These are phyloP conservation scores for Intellagama lesueurii DNA, from an alignment of 2,797 vertebrate genomes.

Conservation along the genomic window DNA sequence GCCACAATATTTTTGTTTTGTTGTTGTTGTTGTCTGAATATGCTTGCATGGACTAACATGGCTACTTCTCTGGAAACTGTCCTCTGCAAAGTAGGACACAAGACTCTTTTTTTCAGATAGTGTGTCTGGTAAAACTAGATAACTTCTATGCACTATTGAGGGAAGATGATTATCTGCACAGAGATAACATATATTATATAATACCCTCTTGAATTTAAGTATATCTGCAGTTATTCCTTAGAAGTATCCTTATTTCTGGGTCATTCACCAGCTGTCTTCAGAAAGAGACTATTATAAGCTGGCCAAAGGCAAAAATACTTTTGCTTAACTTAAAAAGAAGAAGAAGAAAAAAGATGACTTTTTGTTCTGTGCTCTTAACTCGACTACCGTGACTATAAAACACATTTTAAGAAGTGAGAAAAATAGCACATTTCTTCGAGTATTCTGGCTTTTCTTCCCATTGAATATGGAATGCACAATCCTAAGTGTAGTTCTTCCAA, in stretches of 20 bases:
- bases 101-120: not conserved
- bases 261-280: not conserved
- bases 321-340: not conserved
- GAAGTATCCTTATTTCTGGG: not conserved
- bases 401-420: not conserved
- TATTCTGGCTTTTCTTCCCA: not conserved
- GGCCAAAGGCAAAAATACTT: not conserved
- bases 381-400: not conserved
- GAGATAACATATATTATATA: too few species aligned
- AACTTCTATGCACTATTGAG: too few species aligned
- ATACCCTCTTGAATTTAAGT: not conserved
- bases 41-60: too few species aligned
- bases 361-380: not conserved
- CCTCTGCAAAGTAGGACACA: not conserved
- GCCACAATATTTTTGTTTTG: too few species aligned
- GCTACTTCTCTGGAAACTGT: too few species aligned
- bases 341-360: not conserved
- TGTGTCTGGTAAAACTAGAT: not conserved
- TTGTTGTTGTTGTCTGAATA: too few species aligned
- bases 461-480: not conserved
- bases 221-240: not conserved
- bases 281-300: not conserved
- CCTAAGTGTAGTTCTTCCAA: not conserved
- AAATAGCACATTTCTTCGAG: not conserved
- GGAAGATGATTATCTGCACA: too few species aligned